These are phyloP conservation scores for Tiphia femorata DNA, from an alignment of 2,888 invertebrate genomes.

Conservation along the genomic window DNA sequence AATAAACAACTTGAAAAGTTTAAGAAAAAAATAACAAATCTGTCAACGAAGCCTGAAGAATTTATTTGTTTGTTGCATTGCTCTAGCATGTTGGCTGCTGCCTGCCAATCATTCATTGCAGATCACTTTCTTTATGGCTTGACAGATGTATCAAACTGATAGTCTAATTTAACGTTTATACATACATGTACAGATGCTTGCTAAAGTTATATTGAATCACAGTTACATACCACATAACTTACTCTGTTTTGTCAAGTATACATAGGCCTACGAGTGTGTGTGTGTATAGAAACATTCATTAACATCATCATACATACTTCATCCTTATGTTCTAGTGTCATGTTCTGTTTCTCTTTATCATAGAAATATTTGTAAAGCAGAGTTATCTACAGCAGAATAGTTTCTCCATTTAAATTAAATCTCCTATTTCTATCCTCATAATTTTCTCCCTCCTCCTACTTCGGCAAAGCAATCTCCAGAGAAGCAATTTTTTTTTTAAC, in stretches of 20 bases:
- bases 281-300: conserved; percentile 43
- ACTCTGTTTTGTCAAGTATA: conserved; percentile 35
- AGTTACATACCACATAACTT: conserved; percentile 34
- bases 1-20: conserved; percentile 10
- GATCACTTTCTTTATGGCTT: conserved; percentile 51
- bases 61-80: conserved; percentile 63
- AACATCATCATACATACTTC: conserved; percentile 51
- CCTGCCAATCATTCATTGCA: conserved; percentile 60
- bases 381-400: conserved; percentile 19
- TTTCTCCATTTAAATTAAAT: conserved; percentile 22
- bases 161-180: conserved; percentile 32
- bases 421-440: conserved; percentile 11
- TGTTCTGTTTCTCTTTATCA: conserved; percentile 27
- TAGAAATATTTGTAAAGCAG: conserved; percentile 19
- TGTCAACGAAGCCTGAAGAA: conserved; percentile 46
- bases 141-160: conserved; percentile 39
- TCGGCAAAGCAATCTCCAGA: conserved; percentile 9
- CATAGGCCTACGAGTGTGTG: conserved; percentile 29
- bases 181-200: conserved; percentile 52
- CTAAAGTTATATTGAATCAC: conserved; percentile 35
- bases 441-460: conserved; percentile 1
- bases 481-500: too few species aligned
- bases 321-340: conserved; percentile 42
- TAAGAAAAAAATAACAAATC: conserved; percentile 34
- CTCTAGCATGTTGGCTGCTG: conserved; percentile 67